Evolutionary conservation across 2,888 invertebrate genomes (phyloP).

Genomic region (Eulithis testata): DNA sequence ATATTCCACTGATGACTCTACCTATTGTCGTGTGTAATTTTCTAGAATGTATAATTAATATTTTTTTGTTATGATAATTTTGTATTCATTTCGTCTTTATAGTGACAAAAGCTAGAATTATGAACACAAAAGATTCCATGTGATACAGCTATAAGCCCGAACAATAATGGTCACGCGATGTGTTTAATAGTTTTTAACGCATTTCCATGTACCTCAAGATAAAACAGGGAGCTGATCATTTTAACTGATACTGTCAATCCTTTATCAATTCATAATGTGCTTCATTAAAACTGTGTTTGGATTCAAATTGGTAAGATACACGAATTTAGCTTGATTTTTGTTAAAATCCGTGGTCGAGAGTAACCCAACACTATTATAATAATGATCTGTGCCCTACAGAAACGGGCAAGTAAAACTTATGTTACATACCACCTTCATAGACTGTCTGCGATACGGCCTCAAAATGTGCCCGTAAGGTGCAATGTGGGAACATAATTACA

Average conservation of each 20-base stretch:
- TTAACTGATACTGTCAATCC: constrained; percentile 31
- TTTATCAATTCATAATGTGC: not conserved
- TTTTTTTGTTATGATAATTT: constrained; percentile 16
- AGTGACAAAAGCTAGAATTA: constrained; percentile 26
- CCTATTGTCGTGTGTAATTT: constrained; percentile 1
- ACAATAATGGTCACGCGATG: constrained; percentile 38
- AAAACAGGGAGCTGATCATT: constrained; percentile 34
- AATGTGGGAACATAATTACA: constrained; percentile 63
- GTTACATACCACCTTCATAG: not conserved
- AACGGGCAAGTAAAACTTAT: not conserved
- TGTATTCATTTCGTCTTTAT: constrained; percentile 7
- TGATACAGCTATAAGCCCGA: constrained; percentile 32
- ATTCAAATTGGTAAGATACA: not conserved
- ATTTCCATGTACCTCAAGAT: constrained; percentile 37
- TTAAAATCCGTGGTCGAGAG: too few species aligned
- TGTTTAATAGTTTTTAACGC: constrained; percentile 42
- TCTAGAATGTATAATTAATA: not conserved
- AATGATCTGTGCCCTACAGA: too few species aligned
- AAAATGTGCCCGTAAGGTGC: constrained; percentile 61
- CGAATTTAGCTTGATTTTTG: too few species aligned
- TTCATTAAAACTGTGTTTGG: not conserved
- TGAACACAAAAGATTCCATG: constrained; percentile 31
- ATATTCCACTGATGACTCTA: not conserved
- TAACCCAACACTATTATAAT: too few species aligned
- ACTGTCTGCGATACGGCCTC: constrained; percentile 23